These are phyloP conservation scores for Antigone vipio DNA, from an alignment of 2,113 vertebrate species.

Conservation along the genomic window DNA sequence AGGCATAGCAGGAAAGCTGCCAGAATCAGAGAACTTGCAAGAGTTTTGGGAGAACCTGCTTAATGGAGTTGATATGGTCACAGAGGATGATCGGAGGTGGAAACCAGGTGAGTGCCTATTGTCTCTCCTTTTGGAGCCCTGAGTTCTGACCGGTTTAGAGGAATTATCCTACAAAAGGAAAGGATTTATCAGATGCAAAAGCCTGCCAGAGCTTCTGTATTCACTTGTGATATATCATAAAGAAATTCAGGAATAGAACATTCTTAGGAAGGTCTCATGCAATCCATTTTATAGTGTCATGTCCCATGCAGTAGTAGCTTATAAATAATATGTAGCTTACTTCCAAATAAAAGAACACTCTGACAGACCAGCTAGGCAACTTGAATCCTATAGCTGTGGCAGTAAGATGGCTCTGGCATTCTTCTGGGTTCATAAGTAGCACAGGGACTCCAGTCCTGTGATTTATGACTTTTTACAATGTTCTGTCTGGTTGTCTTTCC, in stretches of 20 bases:
- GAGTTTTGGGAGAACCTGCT: constrained; percentile 98
- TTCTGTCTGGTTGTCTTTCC: not conserved
- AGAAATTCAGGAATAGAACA: not conserved
- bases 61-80: constrained; percentile 94
- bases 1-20: constrained; percentile 91
- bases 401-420: not conserved
- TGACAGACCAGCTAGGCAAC: not conserved
- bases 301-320: not conserved
- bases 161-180: not conserved
- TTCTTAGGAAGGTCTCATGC: not conserved
- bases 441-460: not conserved
- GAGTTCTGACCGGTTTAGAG: not conserved
- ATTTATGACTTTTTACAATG: not conserved
- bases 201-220: not conserved
- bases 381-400: not conserved
- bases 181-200: not conserved
- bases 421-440: not conserved
- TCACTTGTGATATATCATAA: not conserved
- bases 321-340: not conserved
- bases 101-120: constrained; percentile 82
- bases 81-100: constrained; percentile 93
- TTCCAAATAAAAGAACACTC: not conserved
- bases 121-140: not conserved
- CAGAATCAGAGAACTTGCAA: constrained; percentile 89
- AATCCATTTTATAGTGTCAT: not conserved